A percentile compares a stretch with the other conserved stretches of the same genome.
These are phyloP conservation scores for Nycticorax nycticorax DNA, from an alignment of 2,113 vertebrate species.

Conservation along the genomic window DNA sequence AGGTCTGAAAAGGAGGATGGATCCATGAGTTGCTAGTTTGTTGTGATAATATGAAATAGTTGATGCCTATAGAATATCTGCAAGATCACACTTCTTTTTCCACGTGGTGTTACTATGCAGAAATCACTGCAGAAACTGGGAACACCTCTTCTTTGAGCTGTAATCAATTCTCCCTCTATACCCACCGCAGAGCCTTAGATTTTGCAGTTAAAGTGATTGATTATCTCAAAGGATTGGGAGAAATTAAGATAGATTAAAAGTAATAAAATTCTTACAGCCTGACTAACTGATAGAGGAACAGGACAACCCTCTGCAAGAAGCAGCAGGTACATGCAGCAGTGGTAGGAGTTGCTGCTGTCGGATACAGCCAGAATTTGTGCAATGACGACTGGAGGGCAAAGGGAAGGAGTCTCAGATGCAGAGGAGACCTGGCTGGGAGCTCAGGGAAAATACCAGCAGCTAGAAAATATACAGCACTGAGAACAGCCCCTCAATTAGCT, in stretches of 20 bases:
- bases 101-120: not conserved
- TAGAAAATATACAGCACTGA: not conserved
- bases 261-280: not conserved
- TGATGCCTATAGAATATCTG: not conserved
- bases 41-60: not conserved
- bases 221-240: not conserved
- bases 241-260: not conserved
- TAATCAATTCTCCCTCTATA: not conserved
- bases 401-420: not conserved
- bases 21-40: not conserved
- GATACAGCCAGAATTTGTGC: not conserved
- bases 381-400: not conserved
- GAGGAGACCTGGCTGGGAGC: not conserved
- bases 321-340: fast-evolving
- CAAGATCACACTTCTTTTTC: not conserved
- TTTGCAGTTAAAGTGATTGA: not conserved
- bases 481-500: not conserved
- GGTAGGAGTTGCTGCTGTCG: fast-evolving
- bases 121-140: not conserved
- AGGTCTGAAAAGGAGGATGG: not conserved
- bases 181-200: not conserved
- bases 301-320: not conserved
- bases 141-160: not conserved
- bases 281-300: not conserved
- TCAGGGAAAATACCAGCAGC: not conserved